phyloP scores from a whole-genome alignment of 30 jellyfish, hydroid and myxozoan genomes.

The Sanderia malayensis region DNA sequence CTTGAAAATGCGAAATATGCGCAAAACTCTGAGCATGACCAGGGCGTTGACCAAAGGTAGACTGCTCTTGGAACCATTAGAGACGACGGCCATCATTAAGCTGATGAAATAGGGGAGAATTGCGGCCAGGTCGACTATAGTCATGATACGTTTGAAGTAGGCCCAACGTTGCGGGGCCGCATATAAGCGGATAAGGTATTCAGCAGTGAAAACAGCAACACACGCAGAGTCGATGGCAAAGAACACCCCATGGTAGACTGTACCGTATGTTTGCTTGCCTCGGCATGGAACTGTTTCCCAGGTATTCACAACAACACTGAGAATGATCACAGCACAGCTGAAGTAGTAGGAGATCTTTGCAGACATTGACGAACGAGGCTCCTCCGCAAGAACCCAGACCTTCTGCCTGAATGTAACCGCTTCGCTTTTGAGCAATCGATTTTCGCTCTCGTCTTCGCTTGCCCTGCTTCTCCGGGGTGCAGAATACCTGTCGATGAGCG shows the following conservation, averaged over 20 bases:
- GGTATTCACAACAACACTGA: slow-evolving; percentile 78
- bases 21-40: slow-evolving; percentile 71
- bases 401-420: slow-evolving; percentile 60
- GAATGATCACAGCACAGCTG: slow-evolving; percentile 84
- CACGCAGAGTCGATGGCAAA: slow-evolving; percentile 85
- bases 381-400: slow-evolving; percentile 77
- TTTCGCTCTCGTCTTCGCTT: slow-evolving; percentile 19
- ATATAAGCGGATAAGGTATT: slow-evolving; percentile 73
- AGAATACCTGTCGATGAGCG: slow-evolving; percentile 67
- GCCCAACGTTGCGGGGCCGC: slow-evolving; percentile 87
- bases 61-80: slow-evolving; percentile 44
- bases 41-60: slow-evolving; percentile 69
- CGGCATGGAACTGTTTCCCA: slow-evolving; percentile 92
- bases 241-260: slow-evolving; percentile 55
- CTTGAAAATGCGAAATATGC: slow-evolving; percentile 82
- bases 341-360: slow-evolving; percentile 75
- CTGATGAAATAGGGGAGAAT: slow-evolving; percentile 86
- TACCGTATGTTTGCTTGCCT: slow-evolving; percentile 69
- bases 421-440: slow-evolving; percentile 5
- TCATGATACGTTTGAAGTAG: slow-evolving; percentile 65
- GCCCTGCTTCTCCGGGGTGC: slow-evolving; percentile 2
- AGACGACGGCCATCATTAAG: slow-evolving; percentile 34
- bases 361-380: slow-evolving; percentile 71
- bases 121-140: slow-evolving; percentile 84
- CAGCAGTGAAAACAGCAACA: slow-evolving; percentile 75